A percentile compares a stretch with the other conserved stretches of the same genome.
Evolutionary conservation across 2,113 vertebrate species (phyloP).

Genomic region (Varanus salvator): DNA sequence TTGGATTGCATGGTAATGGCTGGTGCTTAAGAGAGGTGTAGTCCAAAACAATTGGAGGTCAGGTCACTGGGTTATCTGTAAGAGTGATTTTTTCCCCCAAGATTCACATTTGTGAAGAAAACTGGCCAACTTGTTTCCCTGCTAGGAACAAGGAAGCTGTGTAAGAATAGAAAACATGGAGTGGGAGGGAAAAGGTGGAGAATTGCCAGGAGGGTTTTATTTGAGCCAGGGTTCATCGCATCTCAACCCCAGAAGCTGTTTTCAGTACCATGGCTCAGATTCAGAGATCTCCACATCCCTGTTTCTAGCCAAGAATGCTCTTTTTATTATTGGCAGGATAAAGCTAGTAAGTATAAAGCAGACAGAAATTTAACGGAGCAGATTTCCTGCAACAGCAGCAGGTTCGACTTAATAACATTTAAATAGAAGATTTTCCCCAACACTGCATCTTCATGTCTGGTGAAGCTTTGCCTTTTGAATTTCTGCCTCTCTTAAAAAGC

Average conservation of each 20-base stretch:
- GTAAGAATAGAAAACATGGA: not conserved
- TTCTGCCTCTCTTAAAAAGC: not conserved
- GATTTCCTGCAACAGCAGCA: not conserved
- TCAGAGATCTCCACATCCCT: not conserved
- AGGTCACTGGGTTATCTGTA: not conserved
- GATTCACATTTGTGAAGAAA: fast-evolving
- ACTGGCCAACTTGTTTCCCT: not conserved
- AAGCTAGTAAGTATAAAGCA: not conserved
- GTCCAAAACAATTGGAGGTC: too few species aligned
- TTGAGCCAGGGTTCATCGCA: not conserved
- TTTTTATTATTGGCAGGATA: not conserved
- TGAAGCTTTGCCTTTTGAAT: not conserved
- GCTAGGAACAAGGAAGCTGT: not conserved
- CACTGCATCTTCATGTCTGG: not conserved
- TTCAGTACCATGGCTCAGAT: not conserved
- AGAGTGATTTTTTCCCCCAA: not conserved
- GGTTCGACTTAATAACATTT: not conserved
- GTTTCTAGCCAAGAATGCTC: not conserved
- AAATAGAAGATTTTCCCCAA: not conserved
- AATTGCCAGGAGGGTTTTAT: not conserved
- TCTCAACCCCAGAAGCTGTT: not conserved
- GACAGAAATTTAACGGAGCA: not conserved
- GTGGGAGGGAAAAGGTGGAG: not conserved
- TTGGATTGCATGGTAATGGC: too few species aligned
- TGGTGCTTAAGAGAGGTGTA: too few species aligned